Percentiles rank a stretch among this genome's conserved stretches.
Conservation (phyloP, 2,888 invertebrate genomes). For the Eupithecia insigniata region DNA sequence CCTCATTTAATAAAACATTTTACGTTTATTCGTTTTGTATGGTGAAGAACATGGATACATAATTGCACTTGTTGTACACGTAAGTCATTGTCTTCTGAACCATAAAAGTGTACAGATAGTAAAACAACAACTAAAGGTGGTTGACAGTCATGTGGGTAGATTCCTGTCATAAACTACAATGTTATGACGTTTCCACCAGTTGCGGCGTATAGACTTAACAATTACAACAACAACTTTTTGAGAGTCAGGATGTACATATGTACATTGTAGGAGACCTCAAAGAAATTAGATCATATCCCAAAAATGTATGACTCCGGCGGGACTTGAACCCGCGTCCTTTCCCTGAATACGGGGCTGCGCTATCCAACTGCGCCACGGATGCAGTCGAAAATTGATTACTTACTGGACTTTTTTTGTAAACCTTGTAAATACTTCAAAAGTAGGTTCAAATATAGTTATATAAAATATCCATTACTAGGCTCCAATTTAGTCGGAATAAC, state of each 20-base stretch:
- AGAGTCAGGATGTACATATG: too few species aligned
- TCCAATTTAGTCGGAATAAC: background rate
- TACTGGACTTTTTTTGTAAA: too few species aligned
- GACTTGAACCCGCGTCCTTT: too few species aligned
- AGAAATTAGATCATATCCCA: too few species aligned
- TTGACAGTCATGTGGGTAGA: conserved; percentile 29
- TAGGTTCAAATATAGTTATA: background rate
- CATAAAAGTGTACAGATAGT: background rate
- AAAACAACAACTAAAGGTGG: conserved; percentile 20
- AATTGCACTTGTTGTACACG: too few species aligned
- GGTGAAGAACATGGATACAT: too few species aligned
- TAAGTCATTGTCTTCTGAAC: background rate
- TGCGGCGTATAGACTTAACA: conserved; percentile 28
- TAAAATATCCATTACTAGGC: background rate
- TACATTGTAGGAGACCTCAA: too few species aligned
- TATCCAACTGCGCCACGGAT: too few species aligned
- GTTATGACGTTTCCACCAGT: conserved; percentile 27
- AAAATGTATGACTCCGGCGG: too few species aligned
- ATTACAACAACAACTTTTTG: conserved; percentile 15
- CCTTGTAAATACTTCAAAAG: too few species aligned
- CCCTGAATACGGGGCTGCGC: too few species aligned
- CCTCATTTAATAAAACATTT: background rate
- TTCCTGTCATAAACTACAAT: conserved; percentile 27
- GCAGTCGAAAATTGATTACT: too few species aligned
- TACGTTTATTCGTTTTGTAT: background rate